Evolutionary conservation across 2,797 vertebrate genomes (phyloP).

Genomic region (Triplophysa bombifrons): DNA sequence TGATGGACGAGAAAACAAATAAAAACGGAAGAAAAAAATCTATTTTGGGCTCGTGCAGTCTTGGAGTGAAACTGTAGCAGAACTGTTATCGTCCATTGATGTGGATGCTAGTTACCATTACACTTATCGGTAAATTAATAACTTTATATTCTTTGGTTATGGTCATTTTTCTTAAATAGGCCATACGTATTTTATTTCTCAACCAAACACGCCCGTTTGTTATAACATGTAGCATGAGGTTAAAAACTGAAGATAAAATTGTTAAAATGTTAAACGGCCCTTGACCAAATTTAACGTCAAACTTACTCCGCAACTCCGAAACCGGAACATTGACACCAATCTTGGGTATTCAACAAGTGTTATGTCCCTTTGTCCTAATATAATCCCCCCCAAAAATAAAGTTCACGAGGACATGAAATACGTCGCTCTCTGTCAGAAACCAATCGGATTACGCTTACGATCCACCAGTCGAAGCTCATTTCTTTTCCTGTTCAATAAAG

Average conservation of each 20-base stretch:
- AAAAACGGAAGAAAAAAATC: too few species aligned
- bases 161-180: too few species aligned
- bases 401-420: not conserved
- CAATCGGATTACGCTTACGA: not conserved
- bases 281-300: not conserved
- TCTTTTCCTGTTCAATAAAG: slow-evolving; percentile 80
- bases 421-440: not conserved
- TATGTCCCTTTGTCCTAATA: slow-evolving; percentile 6
- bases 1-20: too few species aligned
- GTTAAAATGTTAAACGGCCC: not conserved
- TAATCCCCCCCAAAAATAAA: not conserved
- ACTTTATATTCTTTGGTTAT: too few species aligned
- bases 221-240: not conserved
- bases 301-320: not conserved
- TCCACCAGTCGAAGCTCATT: slow-evolving; percentile 9
- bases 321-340: not conserved
- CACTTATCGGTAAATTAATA: too few species aligned
- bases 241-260: not conserved
- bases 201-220: too few species aligned
- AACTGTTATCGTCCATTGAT: too few species aligned
- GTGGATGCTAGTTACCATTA: too few species aligned
- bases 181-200: too few species aligned
- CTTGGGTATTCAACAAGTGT: not conserved
- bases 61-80: too few species aligned
- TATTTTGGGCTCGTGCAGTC: too few species aligned